These are phyloP conservation scores for Portevinia maculata DNA, from an alignment of 2,888 invertebrate species.

Conservation along the genomic window DNA sequence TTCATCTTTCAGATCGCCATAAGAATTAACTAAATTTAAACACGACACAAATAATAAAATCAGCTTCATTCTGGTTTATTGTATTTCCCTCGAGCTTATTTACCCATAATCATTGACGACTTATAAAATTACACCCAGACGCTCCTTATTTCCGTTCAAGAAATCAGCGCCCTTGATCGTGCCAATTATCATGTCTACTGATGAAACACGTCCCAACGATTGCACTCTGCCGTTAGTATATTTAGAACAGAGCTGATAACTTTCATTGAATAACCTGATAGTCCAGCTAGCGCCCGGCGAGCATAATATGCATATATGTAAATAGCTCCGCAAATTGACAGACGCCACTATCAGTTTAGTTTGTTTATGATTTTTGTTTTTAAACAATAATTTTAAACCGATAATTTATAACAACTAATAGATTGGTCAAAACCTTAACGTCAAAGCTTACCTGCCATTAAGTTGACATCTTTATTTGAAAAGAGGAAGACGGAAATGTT, in stretches of 20 bases:
- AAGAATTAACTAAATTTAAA: too few species aligned
- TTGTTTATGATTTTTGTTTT: slow-evolving; percentile 11
- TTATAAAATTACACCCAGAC: background rate
- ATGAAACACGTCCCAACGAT: slow-evolving; percentile 15
- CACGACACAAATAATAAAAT: background rate
- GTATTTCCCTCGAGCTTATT: too few species aligned
- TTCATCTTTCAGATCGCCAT: too few species aligned
- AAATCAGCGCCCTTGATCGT: slow-evolving; percentile 27
- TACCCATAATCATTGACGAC: background rate
- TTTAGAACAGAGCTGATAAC: slow-evolving; percentile 15
- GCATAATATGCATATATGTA: slow-evolving; percentile 1
- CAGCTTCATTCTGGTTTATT: background rate
- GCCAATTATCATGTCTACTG: background rate
- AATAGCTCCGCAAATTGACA: slow-evolving; percentile 18
- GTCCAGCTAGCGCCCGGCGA: slow-evolving; percentile 13
- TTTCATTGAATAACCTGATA: background rate
- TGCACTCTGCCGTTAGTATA: slow-evolving; percentile 17
- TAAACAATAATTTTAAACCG: slow-evolving; percentile 4
- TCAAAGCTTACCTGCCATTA: background rate
- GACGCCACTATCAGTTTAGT: slow-evolving; percentile 18
- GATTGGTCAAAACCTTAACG: too few species aligned
- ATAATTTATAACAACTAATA: slow-evolving; percentile 6
- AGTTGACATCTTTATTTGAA: background rate
- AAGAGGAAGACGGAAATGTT: slow-evolving; percentile 45
- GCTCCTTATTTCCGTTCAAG: background rate